Conservation (phyloP, 2,113 vertebrate genomes). For the Fulica atra region DNA sequence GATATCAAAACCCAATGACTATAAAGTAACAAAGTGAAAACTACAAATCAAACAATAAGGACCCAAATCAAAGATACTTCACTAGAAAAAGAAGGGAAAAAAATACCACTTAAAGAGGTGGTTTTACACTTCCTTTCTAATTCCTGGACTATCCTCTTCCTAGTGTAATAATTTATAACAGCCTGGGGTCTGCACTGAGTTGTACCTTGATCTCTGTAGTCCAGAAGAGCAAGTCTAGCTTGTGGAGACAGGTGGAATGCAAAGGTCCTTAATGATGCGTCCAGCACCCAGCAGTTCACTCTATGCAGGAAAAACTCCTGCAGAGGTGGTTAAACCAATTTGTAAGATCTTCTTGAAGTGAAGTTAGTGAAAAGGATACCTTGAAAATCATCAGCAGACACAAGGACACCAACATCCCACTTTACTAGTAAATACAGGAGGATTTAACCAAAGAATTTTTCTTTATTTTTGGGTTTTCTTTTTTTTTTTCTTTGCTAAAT, state of each 20-base stretch:
- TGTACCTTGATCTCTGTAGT: not conserved
- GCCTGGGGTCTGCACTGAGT: not conserved
- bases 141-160: not conserved
- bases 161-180: not conserved
- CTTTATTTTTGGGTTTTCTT: not conserved
- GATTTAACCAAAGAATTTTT: not conserved
- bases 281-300: not conserved
- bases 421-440: not conserved
- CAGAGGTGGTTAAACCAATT: not conserved
- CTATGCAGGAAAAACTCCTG: not conserved
- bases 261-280: not conserved
- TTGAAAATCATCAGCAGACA: not conserved
- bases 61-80: not conserved
- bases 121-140: not conserved
- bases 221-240: not conserved
- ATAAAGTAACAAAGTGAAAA: not conserved
- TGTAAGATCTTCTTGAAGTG: not conserved
- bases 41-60: not conserved
- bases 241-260: not conserved
- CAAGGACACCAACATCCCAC: not conserved
- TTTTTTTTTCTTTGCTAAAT: not conserved
- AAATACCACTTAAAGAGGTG: accelerated
- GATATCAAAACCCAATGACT: accelerated
- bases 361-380: not conserved
- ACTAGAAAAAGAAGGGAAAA: not conserved